Evolutionary conservation across 2,797 vertebrate species (phyloP), one percentile per base, ranked within the genome.

Genomic region (Chrosomus eos): DNA sequence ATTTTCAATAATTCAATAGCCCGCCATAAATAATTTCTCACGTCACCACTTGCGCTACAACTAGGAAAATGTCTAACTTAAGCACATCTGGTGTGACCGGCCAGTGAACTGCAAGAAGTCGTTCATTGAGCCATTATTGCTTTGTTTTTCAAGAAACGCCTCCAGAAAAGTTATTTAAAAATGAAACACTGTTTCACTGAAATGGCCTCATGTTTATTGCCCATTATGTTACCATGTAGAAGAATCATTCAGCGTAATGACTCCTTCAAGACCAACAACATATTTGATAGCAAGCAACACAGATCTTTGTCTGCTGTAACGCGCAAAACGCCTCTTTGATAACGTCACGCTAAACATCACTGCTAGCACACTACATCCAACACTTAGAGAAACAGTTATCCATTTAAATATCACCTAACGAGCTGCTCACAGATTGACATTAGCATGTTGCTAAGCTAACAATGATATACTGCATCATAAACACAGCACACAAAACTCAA

Each of bases 91-190:
- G 33, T 38, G 11, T 76, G 73, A 76, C 73, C 51, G 7, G 13
- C 73, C 73, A n/a, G 31, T 58, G 73, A 76, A 55, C 73, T 55
- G 73, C 23, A 36, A 38, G 33, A 76, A 38, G 33, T n/a, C 21
- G 7, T 58, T 58, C 21, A 58, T 2, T 53, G 28, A 53, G 28
- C 19, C 26, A 53, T 74, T 74, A 23, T 11, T 23, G 45, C 72
- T 33, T 33, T 23, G 21, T 21, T 33, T 26, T 71, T 16, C 7
- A 26, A 9, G 72, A 23, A 14, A 38, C 36, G 6, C 36, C 36
- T 38, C 6, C 36, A 38, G 36, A 38, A 38, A 38, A 38, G 36
- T 38, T 38, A 6, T 38, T 38, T 38, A 7, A 38, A 38, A 38
- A 38, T 38, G 6, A 38, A 38, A 7, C 36, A 38, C 36, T 7